Base-by-base conservation (phyloP, 92 coral and sea anemone genomes). In the Micromussa lordhowensis region DNA sequence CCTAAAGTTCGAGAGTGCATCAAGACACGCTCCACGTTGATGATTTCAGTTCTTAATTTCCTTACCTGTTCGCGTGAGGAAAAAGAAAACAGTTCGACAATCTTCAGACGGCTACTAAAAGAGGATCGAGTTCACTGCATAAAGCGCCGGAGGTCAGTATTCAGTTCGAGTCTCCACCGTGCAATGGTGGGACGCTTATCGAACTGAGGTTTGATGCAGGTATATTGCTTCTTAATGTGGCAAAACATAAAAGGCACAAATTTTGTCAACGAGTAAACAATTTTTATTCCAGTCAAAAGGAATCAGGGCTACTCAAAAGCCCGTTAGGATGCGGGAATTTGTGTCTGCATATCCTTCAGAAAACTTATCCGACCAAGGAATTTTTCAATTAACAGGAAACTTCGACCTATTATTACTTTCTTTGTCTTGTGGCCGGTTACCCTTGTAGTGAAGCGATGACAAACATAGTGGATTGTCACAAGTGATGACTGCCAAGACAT, bases 401-500 rank as follows among this genome's bases (percentile, higher is more conserved):
- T 32, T 51, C 49, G 32, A 49, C 61, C 75, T n/a, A 18, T 88
- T 82, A 55, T 71, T 81, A 36, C 59, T 51, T 18, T 54, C 85
- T 81, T 87, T 87, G 64, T 64, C 16, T 82, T 59, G 28, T 22
- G 76, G 59, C 76, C 22, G 38, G 38, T 38, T 16, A 38, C 76
- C 51, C 28, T 72, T 70, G 69, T 83, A 31, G 69, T 83, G 53
- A 54, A 21, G 63, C 78, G 68, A 53, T 83, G 79, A 49, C 87
- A 70, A 83, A 83, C 80, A 83, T 28, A 71, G 69, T 83, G 70
- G 70, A 30, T 83, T 83, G 98, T 95, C 98, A 93, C 81, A 79
- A 75, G 84, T 91, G 94, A 92, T 91, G 92, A 91, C 88, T 93
- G 90, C 85, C 55, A 72, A 84, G 95, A 93, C 95, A 93, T 88